phyloP scores from a whole-genome alignment of 1,140 invertebrate species.

The Philotrypesis tridentata region DNA sequence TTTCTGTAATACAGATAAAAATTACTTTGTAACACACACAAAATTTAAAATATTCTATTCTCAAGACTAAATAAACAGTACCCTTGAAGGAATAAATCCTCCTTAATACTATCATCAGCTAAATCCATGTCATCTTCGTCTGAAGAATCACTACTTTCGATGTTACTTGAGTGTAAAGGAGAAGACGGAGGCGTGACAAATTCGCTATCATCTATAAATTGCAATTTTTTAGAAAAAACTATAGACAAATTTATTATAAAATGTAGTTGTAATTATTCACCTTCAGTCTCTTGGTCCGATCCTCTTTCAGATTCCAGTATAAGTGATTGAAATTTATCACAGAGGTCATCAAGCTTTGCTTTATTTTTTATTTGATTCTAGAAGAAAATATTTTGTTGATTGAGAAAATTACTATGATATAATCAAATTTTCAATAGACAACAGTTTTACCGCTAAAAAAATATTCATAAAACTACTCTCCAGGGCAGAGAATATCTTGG shows the following conservation, averaged over 20 bases:
- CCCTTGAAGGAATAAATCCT: conserved; percentile 69
- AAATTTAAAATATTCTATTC: conserved; percentile 29
- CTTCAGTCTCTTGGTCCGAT: conserved; percentile 46
- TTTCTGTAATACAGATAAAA: conserved; percentile 72
- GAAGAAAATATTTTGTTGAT: not conserved
- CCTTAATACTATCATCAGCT: conserved; percentile 55
- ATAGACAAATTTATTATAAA: not conserved
- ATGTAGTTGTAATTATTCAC: conserved; percentile 39
- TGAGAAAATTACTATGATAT: conserved; percentile 1
- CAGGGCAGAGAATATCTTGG: not conserved
- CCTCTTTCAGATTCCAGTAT: conserved; percentile 1
- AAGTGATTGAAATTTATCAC: conserved; percentile 41
- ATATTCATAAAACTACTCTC: conserved; percentile 30
- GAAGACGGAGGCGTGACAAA: conserved; percentile 39
- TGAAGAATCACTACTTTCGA: conserved; percentile 21
- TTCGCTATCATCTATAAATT: conserved; percentile 47
- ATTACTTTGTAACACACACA: conserved; percentile 36
- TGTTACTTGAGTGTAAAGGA: conserved; percentile 2
- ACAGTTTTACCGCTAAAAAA: conserved; percentile 26
- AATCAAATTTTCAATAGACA: not conserved
- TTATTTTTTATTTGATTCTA: conserved; percentile 17
- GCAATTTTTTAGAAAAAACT: conserved; percentile 7
- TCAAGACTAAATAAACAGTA: conserved; percentile 61
- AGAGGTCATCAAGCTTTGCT: conserved; percentile 26
- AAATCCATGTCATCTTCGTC: conserved; percentile 43